Base-by-base conservation (phyloP, 2,888 invertebrate species). In the Agrochola litura region DNA sequence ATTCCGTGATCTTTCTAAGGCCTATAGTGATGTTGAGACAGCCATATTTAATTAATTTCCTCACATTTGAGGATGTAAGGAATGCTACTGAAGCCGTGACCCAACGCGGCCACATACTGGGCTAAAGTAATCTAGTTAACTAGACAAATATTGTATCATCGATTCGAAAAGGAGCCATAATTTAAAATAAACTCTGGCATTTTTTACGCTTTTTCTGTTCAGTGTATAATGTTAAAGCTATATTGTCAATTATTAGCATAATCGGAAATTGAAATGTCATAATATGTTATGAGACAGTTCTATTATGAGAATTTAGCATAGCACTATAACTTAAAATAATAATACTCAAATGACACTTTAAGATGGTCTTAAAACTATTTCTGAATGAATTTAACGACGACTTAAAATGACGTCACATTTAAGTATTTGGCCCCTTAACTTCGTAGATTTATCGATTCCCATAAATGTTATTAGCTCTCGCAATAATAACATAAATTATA, bases 401-500 rank as follows among this genome's bases (percentile, higher is more conserved):
- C 22, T 16, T 30, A 60, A 66, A 65, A 76, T 58, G 16, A 9
- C 8, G 16, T 41, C 22, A 6, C 19, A 12, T 61, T 49, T 52
- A 14, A 54, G 10, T n/a, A 37, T 65, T 14, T 37, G 19, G 30
- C 30, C 30, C 43, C 37, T 12, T 46, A 25, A 43, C 30, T 46
- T 14, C 22, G 16, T 52, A 65, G 58, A 76, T 82, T 82, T 61
- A 76, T 82, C 14, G 65, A 61, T 76, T 54, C 65, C 46, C 25
- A 65, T 43, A 43, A 76, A 78, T 49, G 4, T 41, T 82, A 79
- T 76, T 61, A 82, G 82, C 65, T 54, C 19, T n/a, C 16, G 37
- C 68, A 80, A 64, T 65, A 84, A 72, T 77, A 82, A 9, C 43
- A 70, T 73, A 82, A 73, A 84, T 85, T 81, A 76, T 70, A 16